phyloP scores from a whole-genome alignment of 2,888 invertebrate species.

The Xylota sylvarum region DNA sequence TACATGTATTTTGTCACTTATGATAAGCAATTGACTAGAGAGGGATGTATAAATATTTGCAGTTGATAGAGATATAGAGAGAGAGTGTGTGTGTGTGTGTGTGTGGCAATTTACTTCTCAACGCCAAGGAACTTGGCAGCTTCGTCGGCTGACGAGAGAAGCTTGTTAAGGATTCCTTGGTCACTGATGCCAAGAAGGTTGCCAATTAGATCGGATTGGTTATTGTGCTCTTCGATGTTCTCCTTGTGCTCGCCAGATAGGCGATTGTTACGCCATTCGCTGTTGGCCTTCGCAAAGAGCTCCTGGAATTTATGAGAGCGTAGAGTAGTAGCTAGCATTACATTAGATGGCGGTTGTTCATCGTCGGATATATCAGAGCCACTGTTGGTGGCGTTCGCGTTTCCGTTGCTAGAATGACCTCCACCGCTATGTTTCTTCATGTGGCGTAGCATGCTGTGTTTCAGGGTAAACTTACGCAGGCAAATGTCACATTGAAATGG shows the following conservation, averaged over 20 bases:
- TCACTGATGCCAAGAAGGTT: slow-evolving; percentile 95
- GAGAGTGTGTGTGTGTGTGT: neutral
- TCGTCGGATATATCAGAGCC: slow-evolving; percentile 85
- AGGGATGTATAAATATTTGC: slow-evolving; percentile 59
- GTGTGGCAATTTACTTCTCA: slow-evolving; percentile 86
- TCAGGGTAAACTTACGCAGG: slow-evolving; percentile 94
- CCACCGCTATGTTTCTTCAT: slow-evolving; percentile 93
- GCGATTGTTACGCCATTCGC: slow-evolving; percentile 81
- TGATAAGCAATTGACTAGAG: slow-evolving; percentile 77
- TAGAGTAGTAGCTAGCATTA: slow-evolving; percentile 75
- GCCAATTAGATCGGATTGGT: slow-evolving; percentile 91
- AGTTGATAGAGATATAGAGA: slow-evolving; percentile 18
- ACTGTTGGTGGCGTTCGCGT: slow-evolving; percentile 79
- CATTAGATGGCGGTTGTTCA: slow-evolving; percentile 80
- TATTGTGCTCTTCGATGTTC: slow-evolving; percentile 80
- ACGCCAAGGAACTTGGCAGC: slow-evolving; percentile 95
- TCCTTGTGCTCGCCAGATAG: slow-evolving; percentile 82
- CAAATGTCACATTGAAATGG: slow-evolving; percentile 97
- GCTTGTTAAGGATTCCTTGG: slow-evolving; percentile 93
- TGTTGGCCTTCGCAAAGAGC: slow-evolving; percentile 82
- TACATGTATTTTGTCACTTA: slow-evolving; percentile 69
- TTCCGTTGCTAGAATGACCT: slow-evolving; percentile 84
- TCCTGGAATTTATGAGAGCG: slow-evolving; percentile 83
- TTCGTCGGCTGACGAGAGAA: slow-evolving; percentile 92
- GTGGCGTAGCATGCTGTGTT: slow-evolving; percentile 97